phyloP scores from a whole-genome alignment of 2,888 invertebrate genomes.

The Artemia sinica region DNA sequence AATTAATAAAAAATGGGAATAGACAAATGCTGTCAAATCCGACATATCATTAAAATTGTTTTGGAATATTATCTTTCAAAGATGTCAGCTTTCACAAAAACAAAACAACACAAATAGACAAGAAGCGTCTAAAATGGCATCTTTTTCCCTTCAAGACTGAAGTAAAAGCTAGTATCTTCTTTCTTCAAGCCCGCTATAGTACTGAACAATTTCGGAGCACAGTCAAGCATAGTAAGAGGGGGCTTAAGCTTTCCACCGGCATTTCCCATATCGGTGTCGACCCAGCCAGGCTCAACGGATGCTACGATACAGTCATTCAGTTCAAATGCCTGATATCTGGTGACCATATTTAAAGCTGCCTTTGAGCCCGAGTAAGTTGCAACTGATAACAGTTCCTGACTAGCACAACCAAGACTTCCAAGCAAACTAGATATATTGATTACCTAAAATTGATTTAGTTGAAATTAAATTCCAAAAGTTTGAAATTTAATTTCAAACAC shows the following conservation, averaged over 20 bases:
- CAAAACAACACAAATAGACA: background rate
- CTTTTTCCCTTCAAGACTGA: background rate
- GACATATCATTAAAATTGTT: no score
- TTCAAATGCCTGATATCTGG: conserved; percentile 9
- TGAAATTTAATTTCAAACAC: no score
- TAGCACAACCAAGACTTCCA: background rate
- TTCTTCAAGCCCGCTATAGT: background rate
- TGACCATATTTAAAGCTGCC: conserved; percentile 1
- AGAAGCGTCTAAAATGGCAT: background rate
- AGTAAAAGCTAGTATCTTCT: background rate
- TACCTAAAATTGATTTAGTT: background rate
- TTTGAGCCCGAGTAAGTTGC: conserved; percentile 4
- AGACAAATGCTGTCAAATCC: no score
- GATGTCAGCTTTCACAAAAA: no score
- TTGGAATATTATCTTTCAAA: no score
- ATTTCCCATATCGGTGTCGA: conserved; percentile 2
- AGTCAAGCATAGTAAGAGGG: background rate
- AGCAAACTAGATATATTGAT: background rate
- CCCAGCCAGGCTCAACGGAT: background rate
- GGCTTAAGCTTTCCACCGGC: background rate
- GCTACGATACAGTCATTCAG: conserved; percentile 5
- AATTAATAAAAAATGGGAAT: no score
- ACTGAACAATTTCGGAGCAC: background rate
- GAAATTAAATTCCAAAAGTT: no score
- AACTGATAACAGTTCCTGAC: background rate